Conservation (phyloP, 2,113 vertebrate genomes). For the Rhynchomys soricoides region DNA sequence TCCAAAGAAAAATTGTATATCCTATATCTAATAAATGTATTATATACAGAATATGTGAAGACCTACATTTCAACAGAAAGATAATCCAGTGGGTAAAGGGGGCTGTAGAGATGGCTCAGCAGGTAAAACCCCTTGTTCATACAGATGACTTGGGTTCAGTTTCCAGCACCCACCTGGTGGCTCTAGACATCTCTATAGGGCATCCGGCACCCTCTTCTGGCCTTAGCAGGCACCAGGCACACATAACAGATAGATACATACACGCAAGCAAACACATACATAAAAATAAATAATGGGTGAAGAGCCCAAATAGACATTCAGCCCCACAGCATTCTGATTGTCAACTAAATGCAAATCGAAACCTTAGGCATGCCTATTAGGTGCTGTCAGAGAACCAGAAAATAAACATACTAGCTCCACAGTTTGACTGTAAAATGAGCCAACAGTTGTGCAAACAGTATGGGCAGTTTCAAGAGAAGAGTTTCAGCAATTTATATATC, state of each 20-base stretch:
- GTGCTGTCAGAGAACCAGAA: not conserved
- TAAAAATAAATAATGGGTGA: not conserved
- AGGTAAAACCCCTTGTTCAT: not conserved
- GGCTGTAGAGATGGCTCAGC: not conserved
- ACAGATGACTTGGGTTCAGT: not conserved
- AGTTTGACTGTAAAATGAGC: not conserved
- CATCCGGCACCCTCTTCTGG: not conserved
- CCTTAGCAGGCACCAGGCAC: not conserved
- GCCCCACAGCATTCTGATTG: not conserved
- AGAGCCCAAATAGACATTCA: not conserved
- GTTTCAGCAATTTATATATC: not conserved
- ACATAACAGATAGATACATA: not conserved
- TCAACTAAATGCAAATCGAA: not conserved
- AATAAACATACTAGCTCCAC: not conserved
- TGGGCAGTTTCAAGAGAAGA: not conserved
- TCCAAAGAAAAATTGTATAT: not conserved
- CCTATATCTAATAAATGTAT: not conserved
- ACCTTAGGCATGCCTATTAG: not conserved
- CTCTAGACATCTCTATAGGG: not conserved
- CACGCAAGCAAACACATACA: not conserved
- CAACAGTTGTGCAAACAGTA: not conserved
- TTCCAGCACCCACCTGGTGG: not conserved
- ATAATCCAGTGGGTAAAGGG: not conserved
- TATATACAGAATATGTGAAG: not conserved
- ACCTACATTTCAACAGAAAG: not conserved